phyloP scores from a whole-genome alignment of 2,797 vertebrate genomes.

The Anguilla marmorata region DNA sequence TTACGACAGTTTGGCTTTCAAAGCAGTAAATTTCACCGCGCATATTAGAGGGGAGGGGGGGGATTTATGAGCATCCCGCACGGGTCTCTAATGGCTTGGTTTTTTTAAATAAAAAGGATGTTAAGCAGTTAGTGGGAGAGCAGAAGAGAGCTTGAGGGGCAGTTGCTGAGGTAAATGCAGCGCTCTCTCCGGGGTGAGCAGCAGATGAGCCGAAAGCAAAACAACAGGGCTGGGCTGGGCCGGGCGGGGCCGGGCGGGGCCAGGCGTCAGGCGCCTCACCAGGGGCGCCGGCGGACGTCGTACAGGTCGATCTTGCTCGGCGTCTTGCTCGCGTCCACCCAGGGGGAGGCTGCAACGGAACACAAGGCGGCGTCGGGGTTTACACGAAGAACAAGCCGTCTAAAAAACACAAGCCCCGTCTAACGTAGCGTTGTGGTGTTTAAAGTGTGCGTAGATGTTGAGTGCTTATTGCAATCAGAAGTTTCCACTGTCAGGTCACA shows the following conservation, averaged over 20 bases:
- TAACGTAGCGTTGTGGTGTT: too few species aligned
- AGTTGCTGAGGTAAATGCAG: neutral
- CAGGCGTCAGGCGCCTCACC: slow-evolving; percentile 72
- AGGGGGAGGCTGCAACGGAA: slow-evolving; percentile 83
- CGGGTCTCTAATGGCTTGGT: neutral
- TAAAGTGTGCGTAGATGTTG: too few species aligned
- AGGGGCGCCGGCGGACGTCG: slow-evolving; percentile 93
- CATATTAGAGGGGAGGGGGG: neutral
- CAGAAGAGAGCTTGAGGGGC: neutral
- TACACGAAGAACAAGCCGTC: neutral
- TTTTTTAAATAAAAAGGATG: neutral
- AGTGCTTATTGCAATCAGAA: too few species aligned
- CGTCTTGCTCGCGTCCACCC: slow-evolving; percentile 91
- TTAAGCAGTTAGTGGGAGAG: neutral
- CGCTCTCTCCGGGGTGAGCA: neutral
- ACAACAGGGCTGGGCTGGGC: neutral
- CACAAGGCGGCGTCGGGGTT: neutral
- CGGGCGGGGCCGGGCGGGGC: neutral
- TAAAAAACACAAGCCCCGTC: neutral
- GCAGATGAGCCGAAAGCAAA: neutral
- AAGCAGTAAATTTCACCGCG: neutral
- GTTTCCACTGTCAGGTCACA: too few species aligned
- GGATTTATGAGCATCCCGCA: neutral
- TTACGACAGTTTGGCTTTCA: neutral
- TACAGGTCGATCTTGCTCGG: slow-evolving; percentile 96